phyloP scores from a whole-genome alignment of 2,888 invertebrate species.

The Hofmannophila pseudospretella region DNA sequence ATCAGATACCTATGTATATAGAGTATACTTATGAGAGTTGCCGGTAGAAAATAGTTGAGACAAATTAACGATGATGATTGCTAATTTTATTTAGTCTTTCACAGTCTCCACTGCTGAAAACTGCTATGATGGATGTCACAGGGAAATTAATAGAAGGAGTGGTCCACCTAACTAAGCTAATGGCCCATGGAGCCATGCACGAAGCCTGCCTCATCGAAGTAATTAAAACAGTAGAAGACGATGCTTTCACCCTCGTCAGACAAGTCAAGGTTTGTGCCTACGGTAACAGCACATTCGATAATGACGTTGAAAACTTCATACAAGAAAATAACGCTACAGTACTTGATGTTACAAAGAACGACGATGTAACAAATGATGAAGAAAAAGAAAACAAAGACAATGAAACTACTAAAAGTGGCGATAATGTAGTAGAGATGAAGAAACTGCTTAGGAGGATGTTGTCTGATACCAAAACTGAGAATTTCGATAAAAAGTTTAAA shows the following conservation, averaged over 20 bases:
- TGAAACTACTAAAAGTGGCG: slow-evolving; percentile 6
- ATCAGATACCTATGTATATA: too few relatives aligned
- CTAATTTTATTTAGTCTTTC: neutral
- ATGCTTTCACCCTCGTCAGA: slow-evolving; percentile 42
- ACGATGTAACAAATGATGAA: slow-evolving; percentile 11
- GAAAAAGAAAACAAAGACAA: slow-evolving; percentile 14
- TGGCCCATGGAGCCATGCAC: slow-evolving; percentile 73
- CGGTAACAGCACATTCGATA: slow-evolving; percentile 28
- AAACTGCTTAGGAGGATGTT: slow-evolving; percentile 45
- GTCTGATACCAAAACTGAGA: slow-evolving; percentile 25
- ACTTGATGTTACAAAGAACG: slow-evolving; percentile 31
- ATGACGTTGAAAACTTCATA: slow-evolving; percentile 31
- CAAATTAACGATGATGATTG: too few relatives aligned
- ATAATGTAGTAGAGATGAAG: slow-evolving; percentile 32
- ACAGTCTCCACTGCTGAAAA: slow-evolving; percentile 63
- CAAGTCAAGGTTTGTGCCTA: slow-evolving; percentile 42
- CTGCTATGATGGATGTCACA: slow-evolving; percentile 64
- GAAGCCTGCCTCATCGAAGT: slow-evolving; percentile 72
- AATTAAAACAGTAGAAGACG: slow-evolving; percentile 56
- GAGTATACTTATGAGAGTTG: too few relatives aligned
- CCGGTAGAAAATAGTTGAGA: too few relatives aligned
- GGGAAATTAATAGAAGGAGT: slow-evolving; percentile 55
- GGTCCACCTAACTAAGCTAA: slow-evolving; percentile 55
- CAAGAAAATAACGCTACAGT: slow-evolving; percentile 57
- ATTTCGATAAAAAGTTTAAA: slow-evolving; percentile 36